A percentile compares a stretch with the other conserved stretches of the same genome.
These are phyloP conservation scores for Dyspetes luteomarginatus DNA, from an alignment of 2,888 invertebrate species.

Conservation along the genomic window DNA sequence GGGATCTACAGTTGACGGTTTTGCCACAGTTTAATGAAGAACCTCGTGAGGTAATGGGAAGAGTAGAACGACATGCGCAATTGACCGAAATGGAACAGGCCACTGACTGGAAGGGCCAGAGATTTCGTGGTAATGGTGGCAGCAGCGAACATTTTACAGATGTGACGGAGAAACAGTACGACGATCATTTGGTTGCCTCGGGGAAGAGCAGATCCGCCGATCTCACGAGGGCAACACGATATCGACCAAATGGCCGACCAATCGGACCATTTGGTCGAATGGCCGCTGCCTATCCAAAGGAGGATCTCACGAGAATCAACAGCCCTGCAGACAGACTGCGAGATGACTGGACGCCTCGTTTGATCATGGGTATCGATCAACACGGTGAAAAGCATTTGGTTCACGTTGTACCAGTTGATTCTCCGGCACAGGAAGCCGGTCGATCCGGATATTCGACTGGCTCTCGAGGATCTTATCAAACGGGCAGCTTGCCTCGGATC, in stretches of 20 bases:
- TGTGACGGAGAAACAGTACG: neutral
- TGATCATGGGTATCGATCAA: conserved; percentile 76
- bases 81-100: neutral
- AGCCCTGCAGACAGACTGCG: neutral
- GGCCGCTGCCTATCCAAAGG: conserved; percentile 22
- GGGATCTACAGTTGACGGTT: conserved; percentile 76
- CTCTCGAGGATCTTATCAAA: conserved; percentile 20
- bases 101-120: neutral
- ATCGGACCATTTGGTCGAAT: conserved; percentile 3
- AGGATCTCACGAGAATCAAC: conserved; percentile 1
- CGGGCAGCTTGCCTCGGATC: conserved; percentile 35
- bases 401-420: conserved; percentile 71
- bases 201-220: conserved; percentile 32
- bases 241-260: conserved; percentile 22
- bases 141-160: neutral
- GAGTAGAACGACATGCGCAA: neutral
- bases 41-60: neutral
- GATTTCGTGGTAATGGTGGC: neutral
- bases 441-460: neutral
- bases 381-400: conserved; percentile 75
- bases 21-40: conserved; percentile 66
- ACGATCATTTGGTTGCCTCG: conserved; percentile 4
- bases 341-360: conserved; percentile 60
- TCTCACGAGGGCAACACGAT: neutral
- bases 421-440: neutral